Evolutionary conservation across 2,888 invertebrate species (phyloP).

Genomic region (Campaea margaritaria): DNA sequence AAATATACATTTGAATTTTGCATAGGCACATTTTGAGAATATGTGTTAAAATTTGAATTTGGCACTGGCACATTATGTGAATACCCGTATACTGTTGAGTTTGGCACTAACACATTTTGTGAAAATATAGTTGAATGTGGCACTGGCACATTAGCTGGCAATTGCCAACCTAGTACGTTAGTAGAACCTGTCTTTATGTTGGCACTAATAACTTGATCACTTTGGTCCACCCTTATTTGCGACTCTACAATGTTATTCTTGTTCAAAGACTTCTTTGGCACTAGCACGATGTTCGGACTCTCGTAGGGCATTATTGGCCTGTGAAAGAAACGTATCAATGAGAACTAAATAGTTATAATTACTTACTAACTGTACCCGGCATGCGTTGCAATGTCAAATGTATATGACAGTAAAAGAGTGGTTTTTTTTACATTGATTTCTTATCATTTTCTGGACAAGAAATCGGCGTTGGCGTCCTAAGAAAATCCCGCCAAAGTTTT

Average conservation of each 20-base stretch:
- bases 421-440: too few relatives aligned
- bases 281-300: constrained; percentile 34
- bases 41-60: too few relatives aligned
- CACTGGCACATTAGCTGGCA: neutral
- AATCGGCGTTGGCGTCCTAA: too few relatives aligned
- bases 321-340: constrained; percentile 12
- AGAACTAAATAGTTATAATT: neutral
- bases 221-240: neutral
- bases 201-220: neutral
- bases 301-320: constrained; percentile 29
- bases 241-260: neutral
- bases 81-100: too few relatives aligned
- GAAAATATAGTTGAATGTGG: neutral
- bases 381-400: too few relatives aligned
- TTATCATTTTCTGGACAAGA: too few relatives aligned
- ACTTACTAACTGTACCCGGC: too few relatives aligned
- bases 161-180: neutral
- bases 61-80: too few relatives aligned
- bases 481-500: too few relatives aligned
- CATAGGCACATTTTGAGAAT: neutral
- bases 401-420: too few relatives aligned
- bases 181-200: neutral
- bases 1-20: too few relatives aligned
- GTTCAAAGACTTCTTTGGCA: constrained; percentile 21
- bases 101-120: too few relatives aligned